These are phyloP conservation scores for Pteropus alecto DNA, from an alignment of 2,113 vertebrate species.

Conservation along the genomic window DNA sequence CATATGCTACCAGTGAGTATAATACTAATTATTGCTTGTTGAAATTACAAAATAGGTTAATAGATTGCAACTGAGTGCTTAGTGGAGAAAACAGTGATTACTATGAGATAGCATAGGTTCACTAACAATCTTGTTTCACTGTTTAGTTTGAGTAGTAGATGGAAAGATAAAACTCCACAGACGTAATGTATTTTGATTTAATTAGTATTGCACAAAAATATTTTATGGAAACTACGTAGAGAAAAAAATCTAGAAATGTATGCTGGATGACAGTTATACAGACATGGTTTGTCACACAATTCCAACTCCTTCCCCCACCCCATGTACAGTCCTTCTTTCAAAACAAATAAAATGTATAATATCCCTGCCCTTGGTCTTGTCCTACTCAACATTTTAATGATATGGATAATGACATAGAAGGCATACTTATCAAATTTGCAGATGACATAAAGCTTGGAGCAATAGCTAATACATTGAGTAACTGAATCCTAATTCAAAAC, in stretches of 20 bases:
- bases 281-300: constrained; percentile 29
- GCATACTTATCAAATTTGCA: constrained; percentile 71
- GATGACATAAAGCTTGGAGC: constrained; percentile 71
- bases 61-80: neutral
- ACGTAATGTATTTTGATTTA: neutral
- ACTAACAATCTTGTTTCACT: constrained; percentile 7
- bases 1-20: neutral
- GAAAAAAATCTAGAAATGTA: constrained; percentile 33
- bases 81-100: neutral
- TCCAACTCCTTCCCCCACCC: neutral
- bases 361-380: constrained; percentile 63
- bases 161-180: neutral
- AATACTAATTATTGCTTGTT: neutral
- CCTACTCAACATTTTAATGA: constrained; percentile 71
- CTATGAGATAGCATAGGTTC: neutral
- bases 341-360: constrained; percentile 63
- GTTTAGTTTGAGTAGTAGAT: constrained; percentile 25
- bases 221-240: neutral
- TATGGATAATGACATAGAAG: constrained; percentile 71
- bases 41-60: neutral
- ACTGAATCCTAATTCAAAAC: constrained; percentile 71
- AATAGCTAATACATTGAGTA: constrained; percentile 60
- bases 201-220: constrained; percentile 29
- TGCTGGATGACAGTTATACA: neutral
- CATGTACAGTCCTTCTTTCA: constrained; percentile 27